Conservation (phyloP, 2,113 vertebrate genomes). For the Pelvicachromis taeniatus region DNA sequence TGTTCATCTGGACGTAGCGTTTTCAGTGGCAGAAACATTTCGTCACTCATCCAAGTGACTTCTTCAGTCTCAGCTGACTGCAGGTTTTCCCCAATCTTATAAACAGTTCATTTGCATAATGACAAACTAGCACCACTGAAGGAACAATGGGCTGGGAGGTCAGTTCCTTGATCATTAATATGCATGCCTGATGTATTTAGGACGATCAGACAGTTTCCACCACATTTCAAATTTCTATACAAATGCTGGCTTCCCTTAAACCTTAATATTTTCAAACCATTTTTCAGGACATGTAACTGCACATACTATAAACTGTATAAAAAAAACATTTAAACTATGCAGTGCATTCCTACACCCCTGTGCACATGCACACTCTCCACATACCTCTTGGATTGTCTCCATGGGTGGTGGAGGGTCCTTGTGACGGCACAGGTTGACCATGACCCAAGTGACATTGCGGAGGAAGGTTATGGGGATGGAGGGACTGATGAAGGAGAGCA, state of each 20-base stretch:
- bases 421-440: conserved; percentile 98
- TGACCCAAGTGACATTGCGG: conserved; percentile 99
- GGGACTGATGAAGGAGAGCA: conserved; percentile 98
- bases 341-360: conserved; percentile 58
- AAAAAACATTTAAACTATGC: neutral
- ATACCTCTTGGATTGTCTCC: conserved; percentile 98
- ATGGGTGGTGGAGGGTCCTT: conserved; percentile 98
- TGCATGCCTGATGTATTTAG: neutral
- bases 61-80: no score
- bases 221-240: neutral
- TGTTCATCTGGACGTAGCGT: no score
- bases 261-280: neutral
- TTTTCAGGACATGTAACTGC: neutral
- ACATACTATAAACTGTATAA: neutral
- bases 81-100: no score
- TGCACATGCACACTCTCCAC: neutral
- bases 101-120: no score
- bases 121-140: no score
- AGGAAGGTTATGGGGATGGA: conserved; percentile 99
- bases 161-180: no score
- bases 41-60: no score
- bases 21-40: no score
- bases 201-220: neutral
- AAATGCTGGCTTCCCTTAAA: neutral
- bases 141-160: no score